Evolutionary conservation across 1,140 invertebrate species (phyloP), one percentile per base, ranked within the genome.

Genomic region (Heliconius hermathena): DNA sequence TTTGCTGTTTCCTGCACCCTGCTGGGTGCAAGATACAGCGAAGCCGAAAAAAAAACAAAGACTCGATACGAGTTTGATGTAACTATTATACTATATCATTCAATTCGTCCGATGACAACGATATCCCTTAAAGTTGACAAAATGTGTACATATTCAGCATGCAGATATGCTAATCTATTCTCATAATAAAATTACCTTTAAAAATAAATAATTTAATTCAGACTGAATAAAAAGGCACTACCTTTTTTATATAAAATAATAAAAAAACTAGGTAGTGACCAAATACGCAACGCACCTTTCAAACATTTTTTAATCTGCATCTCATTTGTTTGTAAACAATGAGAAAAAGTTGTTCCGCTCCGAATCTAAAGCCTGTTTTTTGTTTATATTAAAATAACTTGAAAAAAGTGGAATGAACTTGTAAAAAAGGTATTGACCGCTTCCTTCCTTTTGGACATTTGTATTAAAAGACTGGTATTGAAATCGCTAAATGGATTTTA

Each of bases 381-480:
- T 80, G 26, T 76, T 33, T 38, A 38, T 54, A 57, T 72, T 46
- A 60, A 46, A 76, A 72, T 71, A 73, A 46, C 52, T 66, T 41
- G 29, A 71, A 79, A 52, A 70, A 70, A 74, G 36, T 66, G 57
- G 38, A 76, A 70, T 76, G 74, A 16, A 70, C 38, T 33, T 66
- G 74, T 38, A 73, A 74, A 74, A 79, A 79, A 75, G 66, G 38
- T 41, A 57, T 60, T 54, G 57, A 46, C 41, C 11, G 41, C 75
- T 81, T 81, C 80, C 80, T 81, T 79, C 76, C 80, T 81, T 46
- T 76, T 71, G 26, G 60, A 66, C 60, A 29, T 66, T 66, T 72
- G 38, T 77, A 54, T 71, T 57, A 57, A 26, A 52, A 22, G 70
- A 72, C 36, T 54, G 70, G 54, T 66, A 66, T 66, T 66, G 60